Base-by-base conservation (phyloP, 2,113 vertebrate genomes). In the Silurus meridionalis region DNA sequence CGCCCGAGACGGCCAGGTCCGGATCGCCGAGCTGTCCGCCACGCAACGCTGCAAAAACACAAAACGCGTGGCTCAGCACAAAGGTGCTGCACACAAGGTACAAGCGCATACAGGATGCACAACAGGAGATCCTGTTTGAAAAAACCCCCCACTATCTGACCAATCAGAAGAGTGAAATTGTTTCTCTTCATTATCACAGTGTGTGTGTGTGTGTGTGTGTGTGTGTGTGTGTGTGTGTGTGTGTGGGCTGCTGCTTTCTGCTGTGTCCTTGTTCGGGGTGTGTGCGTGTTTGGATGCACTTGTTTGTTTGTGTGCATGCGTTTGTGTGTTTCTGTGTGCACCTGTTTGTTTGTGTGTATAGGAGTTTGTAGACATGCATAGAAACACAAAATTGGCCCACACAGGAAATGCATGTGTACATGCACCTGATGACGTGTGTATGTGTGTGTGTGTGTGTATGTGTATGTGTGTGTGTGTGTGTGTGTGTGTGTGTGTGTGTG, bases 21-120 rank as follows among this genome's bases (percentile, higher is more conserved):
- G 98, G 0, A 96, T 99, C 66, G 97, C 97, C 0, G 97, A 99
- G 90, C 95, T 99, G 6, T 99, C 98, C 0, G 97, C 97, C 89
- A 99, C 97, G 0, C 97, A 99, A 88, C 96, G 97, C 91, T 99
- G 97, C 95, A 99, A 97, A 91, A 98, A 96, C 92, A 99, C 97
- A 66, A 98, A 98, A 86, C 93, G 96, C 0, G 97, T 99, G 90
- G 98, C 98, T 0, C 98, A 99, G 92, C 97, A 99, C 92, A 97
- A 98, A 88, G 98, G 97, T 0, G 97, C 98, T 0, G 98, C 97
- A 0, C 98, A 99, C 93, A 99, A 99, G 96, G 98, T 98, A 87
- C 92, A 89, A 37, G 0, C 0, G 4, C 57, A 37, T 46, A 3
- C 28, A 6, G 6, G 28, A 37, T 46, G 23, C 11, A 3, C n/a